Conservation (phyloP, 2,888 invertebrate species). For the Linyphia triangularis region DNA sequence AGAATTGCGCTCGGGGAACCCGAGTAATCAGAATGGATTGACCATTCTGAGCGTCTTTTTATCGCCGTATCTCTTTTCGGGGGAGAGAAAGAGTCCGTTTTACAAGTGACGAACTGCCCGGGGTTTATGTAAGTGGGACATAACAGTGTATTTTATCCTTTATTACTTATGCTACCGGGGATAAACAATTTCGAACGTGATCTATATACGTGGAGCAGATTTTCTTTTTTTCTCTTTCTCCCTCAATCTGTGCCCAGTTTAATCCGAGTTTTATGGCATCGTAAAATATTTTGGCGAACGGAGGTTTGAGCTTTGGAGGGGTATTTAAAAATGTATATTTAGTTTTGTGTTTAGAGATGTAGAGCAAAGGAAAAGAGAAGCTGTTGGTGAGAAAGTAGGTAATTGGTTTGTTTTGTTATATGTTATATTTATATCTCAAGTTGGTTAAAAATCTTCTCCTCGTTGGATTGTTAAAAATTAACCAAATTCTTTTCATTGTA, state of each 20-base stretch:
- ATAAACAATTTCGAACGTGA: slow-evolving; percentile 73
- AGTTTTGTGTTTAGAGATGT: not conserved
- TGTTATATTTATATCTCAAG: not conserved
- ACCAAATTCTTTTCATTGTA: no score
- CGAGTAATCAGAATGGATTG: slow-evolving; percentile 72
- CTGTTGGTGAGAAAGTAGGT: not conserved
- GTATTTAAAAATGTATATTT: not conserved
- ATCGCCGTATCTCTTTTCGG: slow-evolving; percentile 51
- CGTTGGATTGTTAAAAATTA: no score
- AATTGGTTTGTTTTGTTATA: not conserved
- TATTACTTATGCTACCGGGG: slow-evolving; percentile 73
- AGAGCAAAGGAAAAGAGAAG: not conserved
- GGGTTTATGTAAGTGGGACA: slow-evolving; percentile 74
- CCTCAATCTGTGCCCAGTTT: slow-evolving; percentile 32
- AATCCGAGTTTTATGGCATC: slow-evolving; percentile 66
- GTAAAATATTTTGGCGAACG: slow-evolving; percentile 52
- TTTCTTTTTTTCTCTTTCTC: slow-evolving; percentile 23
- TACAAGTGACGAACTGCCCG: slow-evolving; percentile 74
- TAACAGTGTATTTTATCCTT: slow-evolving; percentile 75
- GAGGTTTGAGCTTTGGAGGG: slow-evolving; percentile 1
- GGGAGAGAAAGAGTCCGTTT: slow-evolving; percentile 50
- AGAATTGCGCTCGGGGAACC: slow-evolving; percentile 48
- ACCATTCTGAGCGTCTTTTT: slow-evolving; percentile 70
- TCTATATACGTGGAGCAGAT: slow-evolving; percentile 72
- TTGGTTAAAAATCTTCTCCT: no score